Conservation (phyloP, 2,113 vertebrate genomes). For the Anas platyrhynchos region DNA sequence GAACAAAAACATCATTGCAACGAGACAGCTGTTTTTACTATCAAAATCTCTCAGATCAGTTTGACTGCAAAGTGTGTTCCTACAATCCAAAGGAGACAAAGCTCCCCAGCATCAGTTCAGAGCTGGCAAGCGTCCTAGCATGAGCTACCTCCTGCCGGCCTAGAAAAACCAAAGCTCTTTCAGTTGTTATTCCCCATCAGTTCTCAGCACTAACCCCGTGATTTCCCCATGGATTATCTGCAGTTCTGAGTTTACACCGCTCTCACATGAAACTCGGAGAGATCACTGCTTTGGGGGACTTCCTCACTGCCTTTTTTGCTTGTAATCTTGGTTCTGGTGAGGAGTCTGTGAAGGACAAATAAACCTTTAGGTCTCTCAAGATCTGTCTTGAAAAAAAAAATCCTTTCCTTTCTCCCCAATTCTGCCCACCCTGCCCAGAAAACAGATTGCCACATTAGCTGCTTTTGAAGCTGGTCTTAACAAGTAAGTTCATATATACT, state of each 20-base stretch:
- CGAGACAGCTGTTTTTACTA: constrained; percentile 64
- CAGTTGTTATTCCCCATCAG: constrained; percentile 62
- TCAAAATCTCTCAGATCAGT: constrained; percentile 59
- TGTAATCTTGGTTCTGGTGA: neutral
- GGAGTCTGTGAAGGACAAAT: neutral
- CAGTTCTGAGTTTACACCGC: constrained; percentile 35
- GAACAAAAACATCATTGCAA: constrained; percentile 62
- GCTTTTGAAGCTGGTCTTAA: constrained; percentile 50
- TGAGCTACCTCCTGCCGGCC: constrained; percentile 49
- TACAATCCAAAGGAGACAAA: constrained; percentile 35
- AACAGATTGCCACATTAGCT: constrained; percentile 19
- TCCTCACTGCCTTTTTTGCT: constrained; percentile 1
- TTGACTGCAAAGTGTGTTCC: constrained; percentile 46
- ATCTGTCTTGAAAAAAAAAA: neutral
- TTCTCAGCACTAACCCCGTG: constrained; percentile 47
- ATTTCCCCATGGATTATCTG: constrained; percentile 47
- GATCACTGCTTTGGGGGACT: neutral
- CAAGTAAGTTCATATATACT: constrained; percentile 24
- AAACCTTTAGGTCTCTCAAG: neutral
- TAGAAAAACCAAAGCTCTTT: constrained; percentile 61
- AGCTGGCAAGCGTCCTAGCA: constrained; percentile 48
- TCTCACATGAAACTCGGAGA: constrained; percentile 13
- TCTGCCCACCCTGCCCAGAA: neutral
- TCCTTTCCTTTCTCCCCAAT: neutral
- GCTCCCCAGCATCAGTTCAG: constrained; percentile 15